Evolutionary conservation across 1,140 invertebrate genomes (phyloP), one percentile per base, ranked within the genome.

Genomic region (Tyrophagus putrescentiae): DNA sequence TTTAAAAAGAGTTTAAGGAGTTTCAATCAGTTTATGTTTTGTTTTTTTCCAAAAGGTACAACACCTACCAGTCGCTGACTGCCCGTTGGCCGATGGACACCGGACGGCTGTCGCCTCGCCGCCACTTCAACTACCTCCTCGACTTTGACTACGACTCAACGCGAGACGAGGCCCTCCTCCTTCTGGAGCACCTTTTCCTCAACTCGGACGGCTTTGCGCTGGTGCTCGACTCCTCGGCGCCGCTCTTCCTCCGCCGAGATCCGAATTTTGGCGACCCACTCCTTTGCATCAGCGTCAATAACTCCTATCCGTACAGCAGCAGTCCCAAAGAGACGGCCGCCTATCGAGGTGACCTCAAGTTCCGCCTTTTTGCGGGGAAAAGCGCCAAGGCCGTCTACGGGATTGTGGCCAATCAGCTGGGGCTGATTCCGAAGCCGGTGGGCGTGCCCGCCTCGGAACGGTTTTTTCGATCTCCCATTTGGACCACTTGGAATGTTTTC

Each of bases 291-390:
- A 21, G 18, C 9, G 45, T 21, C 9, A 39, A 39, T 1, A 92
- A 91, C 69, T 84, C 81, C 0, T 69, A 77, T 73, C 25, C 67
- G 65, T 28, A 67, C 2, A 70, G 65, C 1, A 75, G 76, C 11
- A 78, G n/a, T n/a, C n/a, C 78, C 3, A 80, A 39, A 13, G 13
- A 39, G 13, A 13, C 36, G 36, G 13, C 36, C 36, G 36, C 13
- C 13, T 39, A 39, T 39, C 21, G 13, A 39, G 36, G n/a, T n/a
- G n/a, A 39, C 36, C 13, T 39, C 13, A 39, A 39, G 36, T 39
- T 39, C 21, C 36, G 21, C 21, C 36, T 39, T 13, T 39, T 39
- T 21, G 36, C 36, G 13, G 36, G 36, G 21, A 39, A 39, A 21
- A 39, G 21, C 21, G 21, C 36, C 13, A 39, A 39, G 36, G 13